Evolutionary conservation across 2,797 vertebrate species (phyloP).

Genomic region (Squalus acanthias): DNA sequence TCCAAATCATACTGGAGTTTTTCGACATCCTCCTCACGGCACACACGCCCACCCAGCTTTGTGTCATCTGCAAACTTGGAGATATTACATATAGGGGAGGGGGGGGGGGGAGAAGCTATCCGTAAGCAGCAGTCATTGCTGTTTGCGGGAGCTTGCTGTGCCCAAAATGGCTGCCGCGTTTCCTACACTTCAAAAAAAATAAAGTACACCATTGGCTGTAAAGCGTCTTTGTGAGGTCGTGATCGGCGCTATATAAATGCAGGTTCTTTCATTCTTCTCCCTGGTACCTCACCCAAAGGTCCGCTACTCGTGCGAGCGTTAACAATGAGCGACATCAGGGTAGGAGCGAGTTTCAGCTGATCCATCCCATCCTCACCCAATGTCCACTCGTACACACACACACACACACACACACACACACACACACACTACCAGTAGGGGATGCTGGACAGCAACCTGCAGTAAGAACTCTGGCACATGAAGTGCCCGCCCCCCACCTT

Average conservation of each 20-base stretch:
- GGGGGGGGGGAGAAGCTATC: neutral
- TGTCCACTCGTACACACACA: neutral
- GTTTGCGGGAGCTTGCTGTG: neutral
- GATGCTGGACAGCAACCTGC: neutral
- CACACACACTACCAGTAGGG: neutral
- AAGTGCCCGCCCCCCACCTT: neutral
- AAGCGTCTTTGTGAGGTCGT: neutral
- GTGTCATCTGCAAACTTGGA: too few relatives aligned
- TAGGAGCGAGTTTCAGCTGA: neutral
- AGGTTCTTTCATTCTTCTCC: neutral
- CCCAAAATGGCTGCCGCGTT: neutral
- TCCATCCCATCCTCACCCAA: neutral
- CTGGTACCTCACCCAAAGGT: neutral
- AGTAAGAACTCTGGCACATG: neutral
- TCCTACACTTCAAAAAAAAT: neutral
- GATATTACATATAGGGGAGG: too few relatives aligned
- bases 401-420: neutral
- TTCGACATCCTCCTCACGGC: too few relatives aligned
- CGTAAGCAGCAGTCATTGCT: neutral
- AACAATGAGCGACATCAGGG: neutral
- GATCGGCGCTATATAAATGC: neutral
- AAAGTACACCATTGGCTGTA: neutral
- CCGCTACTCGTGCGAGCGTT: neutral
- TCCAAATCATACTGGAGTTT: too few relatives aligned
- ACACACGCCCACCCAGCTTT: too few relatives aligned